Evolutionary conservation across 2,888 invertebrate genomes (phyloP), one percentile per base, ranked within the genome.

Genomic region (Agriopis aurantiaria): DNA sequence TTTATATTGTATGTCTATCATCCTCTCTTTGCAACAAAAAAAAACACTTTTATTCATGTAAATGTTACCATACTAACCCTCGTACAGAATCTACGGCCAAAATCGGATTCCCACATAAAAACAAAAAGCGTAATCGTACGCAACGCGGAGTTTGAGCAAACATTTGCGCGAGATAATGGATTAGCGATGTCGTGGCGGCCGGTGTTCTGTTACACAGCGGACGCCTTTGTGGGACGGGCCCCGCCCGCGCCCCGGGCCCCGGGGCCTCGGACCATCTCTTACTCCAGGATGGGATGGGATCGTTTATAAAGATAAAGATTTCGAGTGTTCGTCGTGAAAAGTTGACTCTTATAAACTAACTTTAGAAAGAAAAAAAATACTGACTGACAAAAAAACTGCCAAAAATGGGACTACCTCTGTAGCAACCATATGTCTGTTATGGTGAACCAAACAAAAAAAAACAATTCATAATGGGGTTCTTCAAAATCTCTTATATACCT

Each of bases 81-180:
- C 60, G n/a, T 33, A 67, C 66, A 67, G 51, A 71, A 65, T 67
- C 65, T 60, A 61, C 58, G 51, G 48, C 58, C 68, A 68, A 75
- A 69, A 71, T 74, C 73, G 80, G 77, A 83, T 82, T 80, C 78
- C 74, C 74, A 51, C 71, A 65, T 64, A 66, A 79, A 80, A 81
- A 81, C 83, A 82, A 79, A 80, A 79, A 69, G 80, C 84, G 81
- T 85, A 85, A 84, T 84, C 85, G 81, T 80, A 81, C 82, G 85
- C 83, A 84, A 85, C 80, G 82, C 80, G 71, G 80, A 55, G 55
- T 55, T 52, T 45, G 65, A 57, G 59, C 82, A 85, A 87, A 87
- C 84, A 87, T 85, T 85, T 82, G 83, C 79, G 80, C 84, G n/a
- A 33, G 46, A 87, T 90, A 90, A 90, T 89, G 90, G 90, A 89